Evolutionary conservation across 1,140 invertebrate species (phyloP).

Genomic region (Pachypsylla venusta): DNA sequence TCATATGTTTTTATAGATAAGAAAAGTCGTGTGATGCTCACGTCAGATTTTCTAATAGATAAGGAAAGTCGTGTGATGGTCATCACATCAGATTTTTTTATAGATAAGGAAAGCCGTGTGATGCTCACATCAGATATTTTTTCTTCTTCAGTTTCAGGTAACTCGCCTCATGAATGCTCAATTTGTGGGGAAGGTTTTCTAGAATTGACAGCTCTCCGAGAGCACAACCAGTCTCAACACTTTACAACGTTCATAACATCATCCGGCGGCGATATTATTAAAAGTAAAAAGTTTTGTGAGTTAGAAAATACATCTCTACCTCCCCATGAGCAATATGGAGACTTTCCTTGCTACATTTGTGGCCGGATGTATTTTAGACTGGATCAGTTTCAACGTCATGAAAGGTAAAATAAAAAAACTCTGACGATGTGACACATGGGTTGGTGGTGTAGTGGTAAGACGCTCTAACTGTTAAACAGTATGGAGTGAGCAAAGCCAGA

Average conservation of each 20-base stretch:
- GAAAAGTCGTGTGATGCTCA: too few relatives aligned
- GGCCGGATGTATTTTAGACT: constrained; percentile 56
- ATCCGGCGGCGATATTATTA: constrained; percentile 25
- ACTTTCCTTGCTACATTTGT: constrained; percentile 58
- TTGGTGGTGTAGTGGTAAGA: too few relatives aligned
- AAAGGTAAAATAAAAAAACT: constrained; percentile 32
- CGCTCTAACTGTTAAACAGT: too few relatives aligned
- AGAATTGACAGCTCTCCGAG: constrained; percentile 44
- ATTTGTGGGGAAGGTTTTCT: constrained; percentile 64
- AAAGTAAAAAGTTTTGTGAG: constrained; percentile 32
- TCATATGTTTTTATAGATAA: too few relatives aligned
- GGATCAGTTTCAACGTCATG: constrained; percentile 53
- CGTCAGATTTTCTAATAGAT: too few relatives aligned
- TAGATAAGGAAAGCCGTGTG: too few relatives aligned
- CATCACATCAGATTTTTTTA: too few relatives aligned
- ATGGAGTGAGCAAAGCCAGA: too few relatives aligned
- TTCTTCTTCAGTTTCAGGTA: too few relatives aligned
- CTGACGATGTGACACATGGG: too few relatives aligned
- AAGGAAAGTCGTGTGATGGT: too few relatives aligned
- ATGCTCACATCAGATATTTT: too few relatives aligned
- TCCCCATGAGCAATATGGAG: constrained; percentile 37
- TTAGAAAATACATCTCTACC: constrained; percentile 34
- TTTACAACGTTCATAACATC: constrained; percentile 28
- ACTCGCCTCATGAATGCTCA: constrained; percentile 57
- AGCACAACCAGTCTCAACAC: constrained; percentile 43